Base-by-base conservation (phyloP, 2,113 vertebrate species). In the Stigmatopora argus region DNA sequence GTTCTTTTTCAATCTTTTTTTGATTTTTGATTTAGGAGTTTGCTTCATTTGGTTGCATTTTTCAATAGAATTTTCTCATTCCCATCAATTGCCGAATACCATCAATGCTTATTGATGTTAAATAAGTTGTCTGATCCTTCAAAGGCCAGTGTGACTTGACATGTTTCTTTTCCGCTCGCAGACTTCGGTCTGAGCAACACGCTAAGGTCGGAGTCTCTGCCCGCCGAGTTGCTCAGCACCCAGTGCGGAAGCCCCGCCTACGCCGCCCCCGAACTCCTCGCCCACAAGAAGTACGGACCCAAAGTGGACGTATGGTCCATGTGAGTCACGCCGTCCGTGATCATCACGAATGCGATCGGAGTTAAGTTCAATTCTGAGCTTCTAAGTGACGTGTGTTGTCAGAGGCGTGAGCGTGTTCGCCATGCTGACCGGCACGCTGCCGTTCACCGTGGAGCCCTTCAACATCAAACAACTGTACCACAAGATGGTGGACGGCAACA, bases 231-330 rank as follows among this genome's bases (percentile, higher is more conserved):
- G 61, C 86, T 95, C 72, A 91, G 78, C 23, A 94, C 91, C 35
- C 94, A 91, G 65, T 92, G 91, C 81, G 90, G 92, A 83, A 95
- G 91, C 58, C 90, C 93, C 26, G 92, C 92, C 72, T 94, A 94
- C 5, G 87, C 89, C 1, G 92, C 93, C 26, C 90, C 92, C 1
- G 92, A 94, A 78, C 87, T 94, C 65, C 90, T 95, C 64, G 90
- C 92, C 77, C 91, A 92, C 87, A 90, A 89, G 88, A 94, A 94
- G 78, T 95, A 94, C 0, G 86, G 92, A 41, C 91, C 93, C 73
- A 95, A 95, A 79, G 92, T 94, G 70, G 92, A 93, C 19, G 85
- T 94, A 81, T 95, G 93, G 93, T 94, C 93, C 34, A 83, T 92
- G 91, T 91, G 81, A 90, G 93, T 94, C 87, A 14, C 21, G 44